Evolutionary conservation across 2,797 vertebrate genomes (phyloP), one percentile per base, ranked within the genome.

Genomic region (Syngnathus rostellatus): DNA sequence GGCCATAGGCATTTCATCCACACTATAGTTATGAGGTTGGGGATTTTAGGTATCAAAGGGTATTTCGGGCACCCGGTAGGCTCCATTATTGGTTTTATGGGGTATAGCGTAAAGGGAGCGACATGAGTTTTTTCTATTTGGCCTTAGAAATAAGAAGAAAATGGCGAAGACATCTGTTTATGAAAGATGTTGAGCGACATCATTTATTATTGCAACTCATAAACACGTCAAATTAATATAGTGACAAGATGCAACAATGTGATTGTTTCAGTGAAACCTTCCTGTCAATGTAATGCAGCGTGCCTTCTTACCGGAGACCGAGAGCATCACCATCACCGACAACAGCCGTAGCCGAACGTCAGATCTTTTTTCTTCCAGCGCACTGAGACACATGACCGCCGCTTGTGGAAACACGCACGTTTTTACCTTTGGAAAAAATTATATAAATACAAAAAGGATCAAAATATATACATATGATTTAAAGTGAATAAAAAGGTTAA

Each of bases 271-370:
- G 40, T 9, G 37, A 43, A 45, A 12, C 40, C 41, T n/a, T 45
- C 19, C 21, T 62, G 12, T 25, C 40, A 14, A 62, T 43, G 40
- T 23, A 40, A 39, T 38, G 38, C 58, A 39, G 38, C 37, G 39
- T n/a, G 57, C 64, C 64, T 58, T 82, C 87, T 89, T 87, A 89
- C 87, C 87, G 25, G 85, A 81, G 73, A 86, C 70, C 68, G 71
- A 70, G 45, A 88, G 78, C 78, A 57, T 57, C 31, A 38, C 8
- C 55, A 17, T 57, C 12, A 85, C 74, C 76, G 85, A 73, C 79
- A 75, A 73, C 71, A 71, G 45, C 80, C 80, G 71, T 81, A 75
- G 77, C 66, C 63, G 76, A 66, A 69, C 82, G 55, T 25, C 62
- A 12, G 14, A n/a, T 14, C 45, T 51, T 16, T 7, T 51, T 43